Base-by-base conservation (phyloP, 2,797 vertebrate genomes). In the Limnodromus scolopaceus region DNA sequence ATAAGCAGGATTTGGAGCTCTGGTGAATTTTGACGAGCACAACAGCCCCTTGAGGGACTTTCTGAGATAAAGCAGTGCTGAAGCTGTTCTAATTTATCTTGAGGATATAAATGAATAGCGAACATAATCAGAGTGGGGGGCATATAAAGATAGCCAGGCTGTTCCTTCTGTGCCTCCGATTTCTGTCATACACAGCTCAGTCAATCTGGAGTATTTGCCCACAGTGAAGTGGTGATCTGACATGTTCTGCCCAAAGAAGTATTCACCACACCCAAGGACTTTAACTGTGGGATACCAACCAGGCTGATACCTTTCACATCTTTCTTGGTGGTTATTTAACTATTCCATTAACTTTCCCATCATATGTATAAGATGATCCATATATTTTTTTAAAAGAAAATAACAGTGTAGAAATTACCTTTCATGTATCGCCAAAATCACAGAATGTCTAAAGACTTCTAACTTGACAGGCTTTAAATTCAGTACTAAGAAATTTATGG, bases 1-100 rank as follows among this genome's bases (percentile, higher is more conserved):
- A 96, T 95, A 96, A 96, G 87, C n/a, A 55, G 93, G 90, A 96
- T 97, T 95, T 93, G 88, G 84, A 86, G 63, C 66, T 70, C 87
- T 92, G 94, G 94, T 96, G 94, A 89, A 74, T 94, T 95, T 66
- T 95, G 92, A 89, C 3, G 34, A 84, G 83, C 17, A 17, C 66
- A 95, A 68, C 87, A 93, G 83, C 60, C 77, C 77, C 85, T 92
- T 77, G 74, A 93, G 48, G 74, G 66, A 87, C 74, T 66, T 92
- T 60, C 28, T 38, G 78, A 91, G 93, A 94, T 96, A 96, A 95
- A 83, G 74, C n/a, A 74, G 48, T 0, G 1, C 83, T 83, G 75
- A 95, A 95, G 57, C 77, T 85, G 71, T 74, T 96, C 71, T 77
- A 89, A 92, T 93, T 92, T 96, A 96, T 90, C 92, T 71, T 45